Conservation (phyloP, 2,888 invertebrate species). For the Pachydiplax longipennis region DNA sequence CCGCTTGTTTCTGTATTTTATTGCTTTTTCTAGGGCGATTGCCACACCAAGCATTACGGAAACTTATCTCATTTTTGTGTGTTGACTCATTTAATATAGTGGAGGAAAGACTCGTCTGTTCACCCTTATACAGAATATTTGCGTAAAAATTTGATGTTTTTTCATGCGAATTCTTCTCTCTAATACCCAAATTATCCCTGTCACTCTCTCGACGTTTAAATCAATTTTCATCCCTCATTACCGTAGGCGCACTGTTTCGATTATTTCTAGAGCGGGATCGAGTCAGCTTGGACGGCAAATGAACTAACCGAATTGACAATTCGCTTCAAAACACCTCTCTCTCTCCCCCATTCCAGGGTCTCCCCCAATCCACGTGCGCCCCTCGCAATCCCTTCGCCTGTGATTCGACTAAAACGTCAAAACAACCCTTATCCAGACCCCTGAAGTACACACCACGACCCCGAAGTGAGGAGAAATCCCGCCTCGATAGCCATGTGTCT, state of each 20-base stretch:
- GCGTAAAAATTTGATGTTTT: too few relatives aligned
- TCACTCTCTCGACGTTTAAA: not conserved
- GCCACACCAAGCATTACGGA: too few relatives aligned
- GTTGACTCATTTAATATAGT: too few relatives aligned
- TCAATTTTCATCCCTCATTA: not conserved
- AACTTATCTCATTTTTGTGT: too few relatives aligned
- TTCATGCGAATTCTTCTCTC: too few relatives aligned
- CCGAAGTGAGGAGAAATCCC: slow-evolving; percentile 22
- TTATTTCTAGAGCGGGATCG: not conserved
- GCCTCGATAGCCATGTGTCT: slow-evolving; percentile 31
- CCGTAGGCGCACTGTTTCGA: not conserved
- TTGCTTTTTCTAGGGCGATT: too few relatives aligned
- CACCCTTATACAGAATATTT: too few relatives aligned
- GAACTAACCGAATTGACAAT: slow-evolving; percentile 33
- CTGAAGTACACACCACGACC: not conserved
- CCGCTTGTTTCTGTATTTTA: too few relatives aligned
- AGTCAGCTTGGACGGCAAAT: slow-evolving; percentile 14
- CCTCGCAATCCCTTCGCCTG: not conserved
- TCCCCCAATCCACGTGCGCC: not conserved
- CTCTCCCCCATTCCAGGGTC: not conserved
- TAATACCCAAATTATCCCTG: too few relatives aligned
- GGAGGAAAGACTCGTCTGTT: too few relatives aligned
- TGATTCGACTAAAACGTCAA: slow-evolving; percentile 6
- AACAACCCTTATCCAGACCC: slow-evolving; percentile 20
- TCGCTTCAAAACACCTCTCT: not conserved